Percentiles rank a stretch among this genome's conserved stretches.
Evolutionary conservation across 1,140 invertebrate genomes (phyloP).

Genomic region (Agrypnia vestita): DNA sequence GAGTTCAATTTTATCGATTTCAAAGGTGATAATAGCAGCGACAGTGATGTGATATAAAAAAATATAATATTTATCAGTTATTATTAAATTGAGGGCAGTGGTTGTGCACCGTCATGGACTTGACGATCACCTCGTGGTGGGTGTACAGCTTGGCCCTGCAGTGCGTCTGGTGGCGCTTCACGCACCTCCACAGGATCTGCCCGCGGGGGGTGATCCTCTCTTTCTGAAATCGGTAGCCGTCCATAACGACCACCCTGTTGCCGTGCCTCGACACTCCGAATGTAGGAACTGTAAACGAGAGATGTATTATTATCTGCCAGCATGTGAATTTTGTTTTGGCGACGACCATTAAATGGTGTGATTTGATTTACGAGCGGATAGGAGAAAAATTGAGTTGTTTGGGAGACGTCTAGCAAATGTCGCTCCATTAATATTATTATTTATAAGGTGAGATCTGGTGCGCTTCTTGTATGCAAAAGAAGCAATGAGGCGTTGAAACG

Average conservation of each 20-base stretch:
- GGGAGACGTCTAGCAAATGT: too few relatives aligned
- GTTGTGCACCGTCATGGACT: constrained; percentile 55
- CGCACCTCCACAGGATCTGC: constrained; percentile 53
- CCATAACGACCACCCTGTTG: constrained; percentile 53
- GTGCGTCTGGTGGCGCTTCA: constrained; percentile 53
- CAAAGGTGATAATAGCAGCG: too few relatives aligned
- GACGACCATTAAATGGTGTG: too few relatives aligned
- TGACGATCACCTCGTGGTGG: constrained; percentile 47
- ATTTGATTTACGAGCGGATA: too few relatives aligned
- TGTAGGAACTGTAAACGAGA: constrained; percentile 31
- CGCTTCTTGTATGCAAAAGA: too few relatives aligned
- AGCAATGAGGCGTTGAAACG: too few relatives aligned
- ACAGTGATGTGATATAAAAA: too few relatives aligned
- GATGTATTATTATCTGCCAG: constrained; percentile 2
- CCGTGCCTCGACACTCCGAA: constrained; percentile 55
- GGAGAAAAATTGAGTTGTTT: too few relatives aligned
- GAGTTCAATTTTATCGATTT: too few relatives aligned
- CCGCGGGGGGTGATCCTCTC: constrained; percentile 54
- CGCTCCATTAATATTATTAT: too few relatives aligned
- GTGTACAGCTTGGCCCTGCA: constrained; percentile 57
- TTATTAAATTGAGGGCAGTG: constrained; percentile 52
- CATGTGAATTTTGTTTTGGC: background rate
- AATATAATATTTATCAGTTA: background rate
- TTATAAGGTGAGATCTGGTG: too few relatives aligned
- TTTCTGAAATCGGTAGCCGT: constrained; percentile 56